These are phyloP conservation scores for Microhierax caerulescens DNA, from an alignment of 2,797 vertebrate species.

Conservation along the genomic window DNA sequence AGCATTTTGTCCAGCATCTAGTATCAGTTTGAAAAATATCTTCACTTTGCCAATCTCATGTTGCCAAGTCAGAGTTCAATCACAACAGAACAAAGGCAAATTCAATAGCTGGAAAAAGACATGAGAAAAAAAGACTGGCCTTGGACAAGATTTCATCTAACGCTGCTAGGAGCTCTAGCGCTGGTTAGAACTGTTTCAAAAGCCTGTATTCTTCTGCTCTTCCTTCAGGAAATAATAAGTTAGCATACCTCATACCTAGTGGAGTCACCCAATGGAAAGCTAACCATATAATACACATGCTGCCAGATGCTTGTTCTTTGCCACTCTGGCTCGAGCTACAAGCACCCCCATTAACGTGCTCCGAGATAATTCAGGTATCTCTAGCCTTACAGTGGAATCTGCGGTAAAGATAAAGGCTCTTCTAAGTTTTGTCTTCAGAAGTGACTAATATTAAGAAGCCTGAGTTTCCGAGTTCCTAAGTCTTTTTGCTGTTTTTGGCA, in stretches of 20 bases:
- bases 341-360: not conserved
- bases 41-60: not conserved
- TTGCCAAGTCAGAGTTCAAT: not conserved
- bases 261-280: not conserved
- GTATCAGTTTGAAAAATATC: not conserved
- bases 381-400: not conserved
- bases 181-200: constrained; percentile 13
- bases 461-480: not conserved
- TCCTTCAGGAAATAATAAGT: not conserved
- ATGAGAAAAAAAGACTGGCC: not conserved
- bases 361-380: not conserved
- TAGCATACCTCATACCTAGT: not conserved
- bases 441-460: not conserved
- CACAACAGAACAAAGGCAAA: not conserved
- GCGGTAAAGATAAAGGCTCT: not conserved
- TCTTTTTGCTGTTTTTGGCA: not conserved
- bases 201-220: not conserved
- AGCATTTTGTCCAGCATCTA: not conserved
- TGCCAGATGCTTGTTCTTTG: not conserved
- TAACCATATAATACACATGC: not conserved
- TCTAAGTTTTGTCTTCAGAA: not conserved
- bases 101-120: constrained; percentile 6
- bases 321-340: not conserved
- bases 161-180: not conserved
- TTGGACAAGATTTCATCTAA: constrained; percentile 4